A percentile compares a stretch with the other conserved stretches of the same genome.
These are phyloP conservation scores for Nasonia longicornis DNA, from an alignment of 1,140 invertebrate genomes.

Conservation along the genomic window DNA sequence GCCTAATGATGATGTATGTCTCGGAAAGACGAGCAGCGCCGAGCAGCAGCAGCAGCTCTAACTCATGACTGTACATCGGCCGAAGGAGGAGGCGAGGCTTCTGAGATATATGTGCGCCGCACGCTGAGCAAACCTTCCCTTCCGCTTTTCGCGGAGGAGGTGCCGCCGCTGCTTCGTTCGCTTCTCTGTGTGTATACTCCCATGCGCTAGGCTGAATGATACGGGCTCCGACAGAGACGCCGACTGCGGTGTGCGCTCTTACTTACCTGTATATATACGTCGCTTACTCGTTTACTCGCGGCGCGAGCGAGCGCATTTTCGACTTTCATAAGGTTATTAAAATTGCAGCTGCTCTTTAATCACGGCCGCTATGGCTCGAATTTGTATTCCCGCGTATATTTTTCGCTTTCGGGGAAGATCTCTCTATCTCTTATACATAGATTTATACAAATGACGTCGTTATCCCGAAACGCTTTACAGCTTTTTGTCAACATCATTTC, in stretches of 20 bases:
- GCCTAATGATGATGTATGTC: slow-evolving; percentile 32
- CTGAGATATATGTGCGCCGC: neutral
- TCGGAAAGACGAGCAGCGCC: neutral
- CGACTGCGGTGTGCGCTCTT: neutral
- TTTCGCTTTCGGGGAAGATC: no score
- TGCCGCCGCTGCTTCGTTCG: neutral
- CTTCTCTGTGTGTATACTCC: neutral
- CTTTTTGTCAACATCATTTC: no score
- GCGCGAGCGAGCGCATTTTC: neutral
- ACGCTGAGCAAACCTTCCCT: slow-evolving; percentile 4
- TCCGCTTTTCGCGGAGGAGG: slow-evolving; percentile 2
- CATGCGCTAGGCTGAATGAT: neutral
- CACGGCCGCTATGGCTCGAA: no score
- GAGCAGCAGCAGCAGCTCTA: neutral
- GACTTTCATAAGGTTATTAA: neutral
- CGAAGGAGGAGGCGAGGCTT: neutral
- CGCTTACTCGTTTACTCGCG: neutral
- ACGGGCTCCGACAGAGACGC: neutral
- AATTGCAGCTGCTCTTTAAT: neutral
- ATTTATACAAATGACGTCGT: no score
- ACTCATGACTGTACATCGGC: neutral
- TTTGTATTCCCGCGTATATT: no score
- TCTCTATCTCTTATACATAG: no score
- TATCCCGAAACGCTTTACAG: no score
- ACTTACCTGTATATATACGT: neutral